Percentiles rank a stretch among this genome's conserved stretches.
Conservation (phyloP, 2,888 invertebrate species). For the Torymus aiolomorphi region DNA sequence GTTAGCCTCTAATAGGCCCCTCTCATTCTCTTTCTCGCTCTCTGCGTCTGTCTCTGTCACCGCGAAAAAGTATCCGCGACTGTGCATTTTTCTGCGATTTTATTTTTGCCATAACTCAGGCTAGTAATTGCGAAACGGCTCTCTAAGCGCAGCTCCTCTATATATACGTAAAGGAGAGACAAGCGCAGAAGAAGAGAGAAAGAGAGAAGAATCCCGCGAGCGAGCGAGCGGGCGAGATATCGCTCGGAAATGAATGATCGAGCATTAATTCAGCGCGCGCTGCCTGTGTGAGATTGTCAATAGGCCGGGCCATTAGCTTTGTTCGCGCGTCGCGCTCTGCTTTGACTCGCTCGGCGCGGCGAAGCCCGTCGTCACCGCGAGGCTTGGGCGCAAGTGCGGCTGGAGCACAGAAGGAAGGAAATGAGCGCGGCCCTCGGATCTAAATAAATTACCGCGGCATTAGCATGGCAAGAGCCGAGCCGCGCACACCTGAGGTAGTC, state of each 20-base stretch:
- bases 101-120: conserved; percentile 54
- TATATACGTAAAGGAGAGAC: neutral
- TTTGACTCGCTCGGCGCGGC: neutral
- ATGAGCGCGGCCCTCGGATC: neutral
- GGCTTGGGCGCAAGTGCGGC: neutral
- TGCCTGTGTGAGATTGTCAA: neutral
- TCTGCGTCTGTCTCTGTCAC: neutral
- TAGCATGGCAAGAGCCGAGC: neutral
- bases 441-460: too few species aligned
- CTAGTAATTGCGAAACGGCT: conserved; percentile 42
- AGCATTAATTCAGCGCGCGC: conserved; percentile 40
- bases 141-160: neutral
- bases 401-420: conserved; percentile 1
- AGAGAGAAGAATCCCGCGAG: neutral
- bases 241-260: conserved; percentile 47
- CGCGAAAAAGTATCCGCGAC: conserved; percentile 47
- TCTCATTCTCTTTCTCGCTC: neutral
- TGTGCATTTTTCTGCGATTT: conserved; percentile 44
- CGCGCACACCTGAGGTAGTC: conserved; percentile 22
- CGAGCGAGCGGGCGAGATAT: conserved; percentile 22
- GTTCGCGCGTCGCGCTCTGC: neutral
- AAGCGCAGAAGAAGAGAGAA: neutral
- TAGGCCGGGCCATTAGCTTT: conserved; percentile 5
- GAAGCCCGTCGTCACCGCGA: neutral
- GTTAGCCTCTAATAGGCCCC: conserved; percentile 51